Evolutionary conservation across 2,888 invertebrate genomes (phyloP), one percentile per base, ranked within the genome.

Genomic region (Sussaba pulchella): DNA sequence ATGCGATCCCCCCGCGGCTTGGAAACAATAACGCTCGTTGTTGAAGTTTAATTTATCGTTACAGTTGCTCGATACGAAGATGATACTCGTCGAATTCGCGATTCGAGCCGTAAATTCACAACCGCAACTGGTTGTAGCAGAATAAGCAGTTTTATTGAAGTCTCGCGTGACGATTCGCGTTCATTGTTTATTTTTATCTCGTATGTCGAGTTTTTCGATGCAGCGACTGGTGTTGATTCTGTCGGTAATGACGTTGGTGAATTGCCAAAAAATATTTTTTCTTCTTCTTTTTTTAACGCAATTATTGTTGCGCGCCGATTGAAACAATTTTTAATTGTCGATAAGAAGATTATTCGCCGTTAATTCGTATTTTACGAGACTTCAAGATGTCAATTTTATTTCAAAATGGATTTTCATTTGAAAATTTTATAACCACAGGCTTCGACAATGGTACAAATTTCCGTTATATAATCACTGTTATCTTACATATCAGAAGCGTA

Each of bases 1-100:
- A 82, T 77, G 83, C 82, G 84, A 84, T 79, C 78, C 59, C 52
- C 66, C 14, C 24, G 43, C 17, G 26, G 52, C 57, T 59, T 19
- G 54, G 52, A 76, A 84, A 82, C 84, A 84, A 84, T 83, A 76
- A 84, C 64, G 61, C 45, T 79, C 79, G 77, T 83, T 79, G 75
- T 78, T 78, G 73, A 36, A 47, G 43, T 31, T 80, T 64, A 54
- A 63, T 76, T 72, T 47, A 76, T 67, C 67, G 43, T 61, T 52
- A 21, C 41, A 17, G 45, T 36, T 50, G 6, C 39, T 14, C 17
- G 45, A 19, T 17, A n/a, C 39, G 78, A 74, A 74, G 64, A 78
- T 59, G 73, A 78, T 10, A 47, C 78, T 69, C 45, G 74, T 64
- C 67, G 61, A 5, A 57, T 64, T 70, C 69, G 14, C 69, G 69